Conservation (phyloP, 23 tunicate genomes). For the Corella eumyota region DNA sequence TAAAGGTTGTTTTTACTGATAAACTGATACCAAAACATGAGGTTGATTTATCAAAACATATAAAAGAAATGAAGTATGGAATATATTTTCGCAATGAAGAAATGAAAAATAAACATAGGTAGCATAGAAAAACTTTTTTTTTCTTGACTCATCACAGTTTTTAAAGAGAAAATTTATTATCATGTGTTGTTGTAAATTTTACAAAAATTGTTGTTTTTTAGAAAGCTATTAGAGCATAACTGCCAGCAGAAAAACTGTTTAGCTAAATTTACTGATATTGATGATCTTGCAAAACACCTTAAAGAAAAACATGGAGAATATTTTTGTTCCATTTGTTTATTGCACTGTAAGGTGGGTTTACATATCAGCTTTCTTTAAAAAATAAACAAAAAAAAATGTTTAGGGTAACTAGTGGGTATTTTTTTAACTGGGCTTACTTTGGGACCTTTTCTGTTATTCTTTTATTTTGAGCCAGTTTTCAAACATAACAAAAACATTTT, state of each 20-base stretch:
- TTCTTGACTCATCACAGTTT: neutral
- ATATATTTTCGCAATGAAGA: slow-evolving; percentile 25
- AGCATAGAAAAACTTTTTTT: neutral
- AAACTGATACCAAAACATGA: slow-evolving; percentile 5
- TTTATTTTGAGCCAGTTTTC: too few relatives aligned
- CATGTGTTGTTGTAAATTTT: neutral
- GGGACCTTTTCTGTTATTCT: too few relatives aligned
- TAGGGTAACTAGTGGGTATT: too few relatives aligned
- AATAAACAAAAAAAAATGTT: too few relatives aligned
- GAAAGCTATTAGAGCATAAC: neutral
- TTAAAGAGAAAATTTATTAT: neutral
- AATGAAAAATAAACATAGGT: slow-evolving; percentile 32
- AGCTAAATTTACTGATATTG: slow-evolving; percentile 24
- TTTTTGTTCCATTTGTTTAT: slow-evolving; percentile 50
- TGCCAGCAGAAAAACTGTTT: neutral
- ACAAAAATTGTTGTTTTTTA: neutral
- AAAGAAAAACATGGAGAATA: slow-evolving; percentile 45
- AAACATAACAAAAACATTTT: too few relatives aligned
- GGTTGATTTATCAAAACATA: slow-evolving; percentile 6
- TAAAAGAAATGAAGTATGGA: slow-evolving; percentile 56
- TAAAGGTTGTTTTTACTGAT: neutral
- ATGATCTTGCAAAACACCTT: slow-evolving; percentile 16
- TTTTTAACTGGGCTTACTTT: too few relatives aligned
- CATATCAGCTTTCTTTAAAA: too few relatives aligned
- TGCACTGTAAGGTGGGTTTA: slow-evolving; percentile 58